Evolutionary conservation across 2,888 invertebrate species (phyloP).

Genomic region (Eupithecia tripunctaria): DNA sequence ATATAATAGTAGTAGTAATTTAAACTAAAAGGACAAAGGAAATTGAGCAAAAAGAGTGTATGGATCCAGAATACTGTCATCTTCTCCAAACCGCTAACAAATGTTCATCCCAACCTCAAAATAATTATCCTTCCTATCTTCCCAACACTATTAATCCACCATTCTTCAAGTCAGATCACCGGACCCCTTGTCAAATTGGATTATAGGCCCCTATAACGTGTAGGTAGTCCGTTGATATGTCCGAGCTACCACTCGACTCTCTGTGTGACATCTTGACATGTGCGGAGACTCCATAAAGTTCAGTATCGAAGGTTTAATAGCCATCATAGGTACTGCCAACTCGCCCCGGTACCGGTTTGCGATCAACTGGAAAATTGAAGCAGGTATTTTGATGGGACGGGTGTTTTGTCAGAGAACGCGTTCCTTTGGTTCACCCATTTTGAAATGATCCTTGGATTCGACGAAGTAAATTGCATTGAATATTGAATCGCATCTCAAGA

Average conservation of each 20-base stretch:
- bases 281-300: conserved; percentile 28
- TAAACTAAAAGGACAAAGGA: not conserved
- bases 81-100: not conserved
- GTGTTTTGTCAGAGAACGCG: conserved; percentile 19
- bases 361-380: conserved; percentile 21
- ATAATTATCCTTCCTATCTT: conserved; percentile 10
- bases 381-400: conserved; percentile 1
- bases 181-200: conserved; percentile 34
- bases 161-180: conserved; percentile 33
- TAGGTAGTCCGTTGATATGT: conserved; percentile 27
- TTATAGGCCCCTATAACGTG: conserved; percentile 27
- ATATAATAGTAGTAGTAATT: not conserved
- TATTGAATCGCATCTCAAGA: not conserved
- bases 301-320: conserved; percentile 4
- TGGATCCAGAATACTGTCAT: not conserved
- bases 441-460: conserved; percentile 7
- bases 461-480: conserved; percentile 1
- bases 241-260: conserved; percentile 31
- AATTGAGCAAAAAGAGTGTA: not conserved
- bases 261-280: conserved; percentile 38
- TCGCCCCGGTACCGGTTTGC: not conserved
- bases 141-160: conserved; percentile 21
- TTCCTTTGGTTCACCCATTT: not conserved
- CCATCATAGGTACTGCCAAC: conserved; percentile 6
- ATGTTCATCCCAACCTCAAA: conserved; percentile 11